These are phyloP conservation scores for Spilosoma lubricipeda DNA, from an alignment of 2,888 invertebrate species.

Conservation along the genomic window DNA sequence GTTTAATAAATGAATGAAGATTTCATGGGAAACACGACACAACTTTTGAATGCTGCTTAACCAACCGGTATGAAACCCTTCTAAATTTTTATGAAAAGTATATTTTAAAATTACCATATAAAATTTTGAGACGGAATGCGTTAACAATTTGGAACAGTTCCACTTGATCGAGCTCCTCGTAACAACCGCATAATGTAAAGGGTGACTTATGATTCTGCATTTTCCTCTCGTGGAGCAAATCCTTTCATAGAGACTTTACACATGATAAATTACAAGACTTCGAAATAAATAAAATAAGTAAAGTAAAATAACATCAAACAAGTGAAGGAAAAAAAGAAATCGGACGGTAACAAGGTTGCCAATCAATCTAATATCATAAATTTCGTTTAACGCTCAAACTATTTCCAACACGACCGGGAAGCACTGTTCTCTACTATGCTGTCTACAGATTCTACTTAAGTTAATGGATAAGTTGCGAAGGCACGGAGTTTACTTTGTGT, in stretches of 20 bases:
- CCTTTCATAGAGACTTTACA: slow-evolving; percentile 55
- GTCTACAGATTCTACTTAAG: slow-evolving; percentile 86
- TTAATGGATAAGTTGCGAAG: slow-evolving; percentile 86
- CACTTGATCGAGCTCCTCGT: slow-evolving; percentile 58
- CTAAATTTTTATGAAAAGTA: slow-evolving; percentile 28
- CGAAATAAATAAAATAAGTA: slow-evolving; percentile 13
- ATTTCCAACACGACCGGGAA: slow-evolving; percentile 65
- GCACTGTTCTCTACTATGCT: slow-evolving; percentile 77
- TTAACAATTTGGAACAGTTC: slow-evolving; percentile 42
- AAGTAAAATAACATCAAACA: slow-evolving; percentile 2
- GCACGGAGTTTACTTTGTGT: slow-evolving; percentile 85
- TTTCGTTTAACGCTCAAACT: slow-evolving; percentile 77
- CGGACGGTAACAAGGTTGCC: slow-evolving; percentile 52
- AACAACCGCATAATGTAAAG: slow-evolving; percentile 61
- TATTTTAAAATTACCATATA: slow-evolving; percentile 36
- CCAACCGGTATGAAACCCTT: slow-evolving; percentile 32
- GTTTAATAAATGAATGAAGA: slow-evolving; percentile 76
- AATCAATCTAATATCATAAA: slow-evolving; percentile 78
- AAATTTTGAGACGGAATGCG: slow-evolving; percentile 37
- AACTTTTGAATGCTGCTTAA: slow-evolving; percentile 51
- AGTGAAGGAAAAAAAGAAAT: slow-evolving; percentile 35
- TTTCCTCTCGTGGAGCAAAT: slow-evolving; percentile 40
- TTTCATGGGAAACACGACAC: slow-evolving; percentile 64
- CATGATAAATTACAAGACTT: slow-evolving; percentile 41
- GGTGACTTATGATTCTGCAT: slow-evolving; percentile 63